Conservation (phyloP, 2,113 vertebrate species). For the Ovis canadensis region DNA sequence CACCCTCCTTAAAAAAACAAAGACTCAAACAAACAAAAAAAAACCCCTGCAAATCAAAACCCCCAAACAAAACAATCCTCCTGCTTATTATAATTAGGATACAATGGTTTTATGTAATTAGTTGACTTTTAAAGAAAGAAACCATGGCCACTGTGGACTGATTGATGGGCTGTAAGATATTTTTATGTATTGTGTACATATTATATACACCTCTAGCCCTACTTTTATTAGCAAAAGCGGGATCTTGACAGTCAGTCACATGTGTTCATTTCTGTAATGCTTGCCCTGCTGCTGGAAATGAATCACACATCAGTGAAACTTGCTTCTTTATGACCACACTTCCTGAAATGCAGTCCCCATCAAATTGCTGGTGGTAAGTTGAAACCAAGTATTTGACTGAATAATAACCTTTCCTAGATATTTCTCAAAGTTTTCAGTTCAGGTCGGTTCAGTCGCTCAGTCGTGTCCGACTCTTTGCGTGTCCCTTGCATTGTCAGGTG, state of each 20-base stretch:
- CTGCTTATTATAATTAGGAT: background rate
- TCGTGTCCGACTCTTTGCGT: background rate
- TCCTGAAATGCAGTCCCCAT: background rate
- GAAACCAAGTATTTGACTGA: background rate
- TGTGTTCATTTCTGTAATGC: background rate
- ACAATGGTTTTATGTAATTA: background rate
- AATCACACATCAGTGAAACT: background rate
- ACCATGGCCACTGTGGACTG: background rate
- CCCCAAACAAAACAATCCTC: background rate
- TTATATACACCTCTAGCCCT: background rate
- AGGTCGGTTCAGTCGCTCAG: no score
- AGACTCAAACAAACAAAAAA: background rate
- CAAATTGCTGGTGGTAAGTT: background rate
- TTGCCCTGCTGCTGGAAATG: background rate
- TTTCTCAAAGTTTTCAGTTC: background rate
- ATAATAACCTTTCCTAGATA: background rate
- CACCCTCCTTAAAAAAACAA: background rate
- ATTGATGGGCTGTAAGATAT: background rate
- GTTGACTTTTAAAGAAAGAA: background rate
- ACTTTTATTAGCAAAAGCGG: background rate
- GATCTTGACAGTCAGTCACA: background rate
- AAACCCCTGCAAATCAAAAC: background rate
- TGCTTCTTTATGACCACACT: background rate
- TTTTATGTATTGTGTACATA: background rate
- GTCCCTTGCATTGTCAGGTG: background rate